phyloP scores from a whole-genome alignment of 1,140 invertebrate genomes.

The Eupristina koningsbergeri region DNA sequence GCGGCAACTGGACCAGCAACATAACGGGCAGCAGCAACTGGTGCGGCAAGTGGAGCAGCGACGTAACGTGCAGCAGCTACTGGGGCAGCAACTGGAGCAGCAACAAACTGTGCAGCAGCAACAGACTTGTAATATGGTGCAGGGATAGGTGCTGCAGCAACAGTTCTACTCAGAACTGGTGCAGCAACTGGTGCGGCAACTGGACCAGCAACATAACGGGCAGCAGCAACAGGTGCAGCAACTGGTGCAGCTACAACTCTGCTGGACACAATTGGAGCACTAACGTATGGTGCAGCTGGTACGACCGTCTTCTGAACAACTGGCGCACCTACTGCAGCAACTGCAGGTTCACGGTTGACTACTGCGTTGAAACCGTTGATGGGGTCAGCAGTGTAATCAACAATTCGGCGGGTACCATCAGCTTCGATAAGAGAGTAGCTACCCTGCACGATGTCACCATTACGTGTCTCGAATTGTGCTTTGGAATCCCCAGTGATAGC shows the following conservation, averaged over 20 bases:
- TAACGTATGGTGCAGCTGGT: conserved; percentile 55
- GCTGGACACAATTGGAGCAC: conserved; percentile 52
- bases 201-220: conserved; percentile 24
- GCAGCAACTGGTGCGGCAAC: conserved; percentile 35
- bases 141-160: conserved; percentile 31
- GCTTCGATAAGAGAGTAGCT: conserved; percentile 73
- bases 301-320: conserved; percentile 47
- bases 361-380: conserved; percentile 80
- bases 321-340: conserved; percentile 54
- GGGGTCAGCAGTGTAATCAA: conserved; percentile 77
- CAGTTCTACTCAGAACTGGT: conserved; percentile 9
- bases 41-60: no score
- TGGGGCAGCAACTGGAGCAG: conserved; percentile 38
- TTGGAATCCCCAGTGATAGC: conserved; percentile 73
- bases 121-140: conserved; percentile 44
- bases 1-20: conserved; percentile 36
- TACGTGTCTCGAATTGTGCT: conserved; percentile 72
- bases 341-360: conserved; percentile 74
- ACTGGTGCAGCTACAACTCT: conserved; percentile 36
- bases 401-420: conserved; percentile 75
- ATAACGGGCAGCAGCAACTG: no score
- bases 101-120: conserved; percentile 31
- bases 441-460: conserved; percentile 73
- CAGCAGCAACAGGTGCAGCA: conserved; percentile 44
- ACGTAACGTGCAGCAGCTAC: conserved; percentile 56